Evolutionary conservation across 2,888 invertebrate species (phyloP).

Genomic region (Odontocerum albicorne): DNA sequence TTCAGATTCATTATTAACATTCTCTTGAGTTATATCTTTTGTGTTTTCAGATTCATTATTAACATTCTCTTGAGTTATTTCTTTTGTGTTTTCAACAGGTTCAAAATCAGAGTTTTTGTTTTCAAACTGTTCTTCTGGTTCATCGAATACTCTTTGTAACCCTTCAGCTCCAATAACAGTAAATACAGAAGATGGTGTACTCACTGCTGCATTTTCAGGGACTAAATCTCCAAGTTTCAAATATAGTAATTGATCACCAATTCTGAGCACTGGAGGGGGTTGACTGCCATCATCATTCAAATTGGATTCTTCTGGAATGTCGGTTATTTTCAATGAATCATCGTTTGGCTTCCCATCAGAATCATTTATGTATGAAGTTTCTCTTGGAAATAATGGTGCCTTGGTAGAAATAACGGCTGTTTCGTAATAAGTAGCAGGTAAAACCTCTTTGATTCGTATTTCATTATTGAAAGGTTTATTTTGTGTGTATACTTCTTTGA

Average conservation of each 20-base stretch:
- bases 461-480: constrained; percentile 53
- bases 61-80: too few species aligned
- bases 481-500: constrained; percentile 62
- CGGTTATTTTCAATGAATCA: constrained; percentile 35
- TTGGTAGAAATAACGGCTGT: constrained; percentile 47
- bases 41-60: too few species aligned
- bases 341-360: constrained; percentile 2
- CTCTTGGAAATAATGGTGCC: constrained; percentile 51
- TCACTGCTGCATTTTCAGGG: constrained; percentile 42
- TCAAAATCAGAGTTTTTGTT: constrained; percentile 25
- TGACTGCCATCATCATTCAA: constrained; percentile 35
- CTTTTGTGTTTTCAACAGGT: constrained; percentile 5
- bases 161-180: constrained; percentile 52
- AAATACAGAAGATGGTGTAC: constrained; percentile 45
- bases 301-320: constrained; percentile 25
- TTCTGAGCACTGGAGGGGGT: constrained; percentile 45
- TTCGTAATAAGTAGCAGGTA: constrained; percentile 49
- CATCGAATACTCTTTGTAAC: constrained; percentile 44
- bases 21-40: too few species aligned
- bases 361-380: constrained; percentile 40
- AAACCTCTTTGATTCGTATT: constrained; percentile 53
- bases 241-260: constrained; percentile 46
- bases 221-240: constrained; percentile 43
- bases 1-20: background rate
- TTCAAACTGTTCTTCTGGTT: constrained; percentile 40